phyloP scores from a whole-genome alignment of 2,888 invertebrate species.

The Malthinus flaveolus region DNA sequence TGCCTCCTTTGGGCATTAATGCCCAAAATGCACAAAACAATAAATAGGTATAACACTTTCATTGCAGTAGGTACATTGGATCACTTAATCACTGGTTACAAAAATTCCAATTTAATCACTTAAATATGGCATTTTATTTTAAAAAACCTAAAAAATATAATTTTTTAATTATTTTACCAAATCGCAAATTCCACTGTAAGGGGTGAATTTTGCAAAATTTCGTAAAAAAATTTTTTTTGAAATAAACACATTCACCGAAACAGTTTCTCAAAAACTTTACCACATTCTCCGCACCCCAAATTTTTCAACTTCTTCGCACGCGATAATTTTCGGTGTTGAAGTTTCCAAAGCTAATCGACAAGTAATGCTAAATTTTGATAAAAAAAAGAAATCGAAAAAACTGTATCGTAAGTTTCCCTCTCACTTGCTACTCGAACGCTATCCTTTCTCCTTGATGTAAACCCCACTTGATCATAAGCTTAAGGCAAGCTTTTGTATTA shows the following conservation, averaged over 20 bases:
- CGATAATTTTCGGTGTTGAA: constrained; percentile 3
- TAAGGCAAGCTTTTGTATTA: constrained; percentile 13
- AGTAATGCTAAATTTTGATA: constrained; percentile 33
- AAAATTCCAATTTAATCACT: constrained; percentile 1
- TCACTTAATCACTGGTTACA: constrained; percentile 19
- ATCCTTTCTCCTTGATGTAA: constrained; percentile 34
- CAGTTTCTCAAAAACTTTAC: too few relatives aligned
- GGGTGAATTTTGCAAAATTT: not conserved
- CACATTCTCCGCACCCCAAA: not conserved
- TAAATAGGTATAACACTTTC: constrained; percentile 27
- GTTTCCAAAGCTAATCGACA: constrained; percentile 29
- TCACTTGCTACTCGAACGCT: constrained; percentile 32
- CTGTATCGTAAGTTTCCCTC: constrained; percentile 38
- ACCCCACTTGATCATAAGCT: constrained; percentile 30
- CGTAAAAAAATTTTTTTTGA: too few relatives aligned
- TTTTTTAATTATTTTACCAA: not conserved
- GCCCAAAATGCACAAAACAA: constrained; percentile 25
- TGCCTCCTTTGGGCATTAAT: constrained; percentile 30
- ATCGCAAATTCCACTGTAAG: not conserved
- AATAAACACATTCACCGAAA: too few relatives aligned
- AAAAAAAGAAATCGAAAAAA: constrained; percentile 36
- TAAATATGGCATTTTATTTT: constrained; percentile 2
- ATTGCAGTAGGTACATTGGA: constrained; percentile 11
- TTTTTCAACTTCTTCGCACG: not conserved
- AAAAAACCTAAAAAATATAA: not conserved